These are phyloP conservation scores for Leucopsar rothschildi DNA, from an alignment of 2,113 vertebrate genomes.

Conservation along the genomic window DNA sequence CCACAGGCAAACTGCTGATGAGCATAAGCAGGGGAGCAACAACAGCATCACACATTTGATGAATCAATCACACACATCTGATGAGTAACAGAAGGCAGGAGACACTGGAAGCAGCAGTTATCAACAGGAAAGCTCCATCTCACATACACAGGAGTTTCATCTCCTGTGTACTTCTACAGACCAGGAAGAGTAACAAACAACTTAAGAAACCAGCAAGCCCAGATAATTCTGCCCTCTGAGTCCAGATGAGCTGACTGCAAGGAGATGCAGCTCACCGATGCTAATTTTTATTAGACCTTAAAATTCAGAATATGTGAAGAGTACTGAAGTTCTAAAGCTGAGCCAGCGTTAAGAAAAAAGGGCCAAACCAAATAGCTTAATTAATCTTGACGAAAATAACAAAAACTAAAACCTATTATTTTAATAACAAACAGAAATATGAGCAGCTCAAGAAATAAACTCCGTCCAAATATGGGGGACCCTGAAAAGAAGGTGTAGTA, in stretches of 20 bases:
- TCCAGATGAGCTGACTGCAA: not conserved
- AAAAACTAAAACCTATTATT: not conserved
- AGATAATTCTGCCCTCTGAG: not conserved
- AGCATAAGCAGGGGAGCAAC: not conserved
- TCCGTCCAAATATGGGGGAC: rapidly evolving
- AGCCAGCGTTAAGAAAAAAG: not conserved
- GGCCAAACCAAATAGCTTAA: not conserved
- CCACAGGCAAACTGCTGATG: not conserved
- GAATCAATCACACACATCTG: not conserved
- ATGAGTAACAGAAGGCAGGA: not conserved
- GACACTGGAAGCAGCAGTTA: not conserved
- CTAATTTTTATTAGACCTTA: not conserved
- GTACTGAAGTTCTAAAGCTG: not conserved
- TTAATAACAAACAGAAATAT: not conserved
- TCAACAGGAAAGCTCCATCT: not conserved
- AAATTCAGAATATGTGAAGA: not conserved
- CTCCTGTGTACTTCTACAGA: not conserved
- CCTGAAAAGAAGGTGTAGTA: not conserved
- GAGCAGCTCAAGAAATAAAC: not conserved
- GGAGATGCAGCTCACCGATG: not conserved
- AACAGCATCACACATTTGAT: not conserved
- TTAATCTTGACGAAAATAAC: not conserved
- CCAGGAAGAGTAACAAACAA: not conserved
- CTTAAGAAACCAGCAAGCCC: not conserved
- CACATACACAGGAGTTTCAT: not conserved